Evolutionary conservation across 2,888 invertebrate species (phyloP), one percentile per base, ranked within the genome.

Genomic region (Lymantria dispar): DNA sequence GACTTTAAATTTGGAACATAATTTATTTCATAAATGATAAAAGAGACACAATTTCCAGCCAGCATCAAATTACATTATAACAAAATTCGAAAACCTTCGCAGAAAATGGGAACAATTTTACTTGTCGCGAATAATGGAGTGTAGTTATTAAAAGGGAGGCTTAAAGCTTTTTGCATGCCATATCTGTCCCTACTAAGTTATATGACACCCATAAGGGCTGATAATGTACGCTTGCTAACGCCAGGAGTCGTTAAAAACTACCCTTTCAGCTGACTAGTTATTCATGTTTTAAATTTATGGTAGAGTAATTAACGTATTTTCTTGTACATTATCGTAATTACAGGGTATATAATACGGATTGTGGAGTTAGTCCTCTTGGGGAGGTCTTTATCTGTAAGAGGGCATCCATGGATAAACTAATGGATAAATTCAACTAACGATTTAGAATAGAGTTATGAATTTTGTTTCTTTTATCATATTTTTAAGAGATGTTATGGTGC

Each of bases 171-270:
- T 44, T 46, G 31, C 52, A 52, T 44, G 40, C 37, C 36, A 14
- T 51, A 44, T 44, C 36, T 47, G 36, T 44, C 38, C 42, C 22
- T 31, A 43, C 45, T 60, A 58, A 58, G 45, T 51, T 56, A 58
- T 51, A 45, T 48, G 64, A 58, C 47, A 53, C 45, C 53, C 50
- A 54, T 51, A 60, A 53, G 54, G 51, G 57, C 40, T 31, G 38
- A 48, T 43, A 50, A 53, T 56, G 14, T 56, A 40, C 9, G 22
- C 8, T 8, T 48, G 36, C 38, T 48, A 22, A 31, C 29, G 33
- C 42, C 45, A 48, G 22, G 10, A 15, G 41, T 45, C 44, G 33
- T 47, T 43, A 43, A 13, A 8, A 11, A 9, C 12, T 38, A 38
- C 13, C 14, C 40, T 40, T 40, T 40, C n/a, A 38, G 38, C n/a